A percentile compares a stretch with the other conserved stretches of the same genome.
Evolutionary conservation across 2,888 invertebrate genomes (phyloP).

Genomic region (Dicyrtoma fusca): DNA sequence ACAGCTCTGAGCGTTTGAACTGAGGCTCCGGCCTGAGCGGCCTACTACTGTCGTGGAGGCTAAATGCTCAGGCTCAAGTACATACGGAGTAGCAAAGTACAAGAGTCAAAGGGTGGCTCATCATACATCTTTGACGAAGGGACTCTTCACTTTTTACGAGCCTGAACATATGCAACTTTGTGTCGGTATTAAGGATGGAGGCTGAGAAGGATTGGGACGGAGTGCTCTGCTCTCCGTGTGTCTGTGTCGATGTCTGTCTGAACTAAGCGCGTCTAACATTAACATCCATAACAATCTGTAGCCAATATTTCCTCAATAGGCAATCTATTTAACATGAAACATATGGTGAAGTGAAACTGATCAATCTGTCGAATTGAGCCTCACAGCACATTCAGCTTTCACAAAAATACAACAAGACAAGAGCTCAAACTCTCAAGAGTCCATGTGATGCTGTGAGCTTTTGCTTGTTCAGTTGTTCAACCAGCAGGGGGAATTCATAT

Average conservation of each 20-base stretch:
- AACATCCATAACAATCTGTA: conserved; percentile 1
- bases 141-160: conserved; percentile 19
- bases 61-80: no score
- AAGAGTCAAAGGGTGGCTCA: conserved; percentile 27
- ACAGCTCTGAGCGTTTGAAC: no score
- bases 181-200: not conserved
- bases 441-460: no score
- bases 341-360: conserved; percentile 25
- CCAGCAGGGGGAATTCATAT: no score
- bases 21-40: no score
- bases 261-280: no score
- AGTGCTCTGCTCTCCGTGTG: not conserved
- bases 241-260: not conserved
- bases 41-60: no score
- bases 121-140: conserved; percentile 27
- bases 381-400: not conserved
- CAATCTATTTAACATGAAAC: conserved; percentile 29
- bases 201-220: not conserved
- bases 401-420: no score
- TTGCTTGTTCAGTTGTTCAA: no score
- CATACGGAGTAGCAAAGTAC: no score
- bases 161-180: not conserved
- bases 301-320: conserved; percentile 19
- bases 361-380: conserved; percentile 24
- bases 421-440: no score